Evolutionary conservation across 1,140 invertebrate genomes (phyloP).

Genomic region (Magallana ariakensis): DNA sequence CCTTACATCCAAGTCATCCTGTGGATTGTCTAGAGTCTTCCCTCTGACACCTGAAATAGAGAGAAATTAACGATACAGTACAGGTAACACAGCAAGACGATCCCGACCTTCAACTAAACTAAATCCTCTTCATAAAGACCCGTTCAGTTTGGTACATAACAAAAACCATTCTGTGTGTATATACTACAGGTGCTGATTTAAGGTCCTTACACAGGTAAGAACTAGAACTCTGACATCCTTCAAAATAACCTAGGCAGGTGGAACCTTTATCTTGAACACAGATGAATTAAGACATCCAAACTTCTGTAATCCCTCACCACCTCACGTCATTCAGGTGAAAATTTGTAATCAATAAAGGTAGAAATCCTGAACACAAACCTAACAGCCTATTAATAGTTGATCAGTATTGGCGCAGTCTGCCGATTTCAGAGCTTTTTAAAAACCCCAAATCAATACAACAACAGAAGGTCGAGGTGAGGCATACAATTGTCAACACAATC

Average conservation of each 20-base stretch:
- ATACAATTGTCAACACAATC: constrained; percentile 27
- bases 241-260: neutral
- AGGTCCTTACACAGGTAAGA: neutral
- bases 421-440: constrained; percentile 25
- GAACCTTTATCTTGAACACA: neutral
- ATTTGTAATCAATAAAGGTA: constrained; percentile 1
- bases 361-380: neutral
- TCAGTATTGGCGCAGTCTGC: constrained; percentile 2
- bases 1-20: neutral
- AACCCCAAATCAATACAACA: constrained; percentile 10
- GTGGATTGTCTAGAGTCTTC: neutral
- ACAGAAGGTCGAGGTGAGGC: constrained; percentile 24
- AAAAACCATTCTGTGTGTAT: neutral
- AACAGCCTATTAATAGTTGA: constrained; percentile 18
- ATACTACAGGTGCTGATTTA: neutral
- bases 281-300: constrained; percentile 21
- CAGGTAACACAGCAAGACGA: neutral
- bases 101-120: neutral
- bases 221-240: neutral
- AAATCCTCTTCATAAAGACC: neutral
- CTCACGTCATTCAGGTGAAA: constrained; percentile 2
- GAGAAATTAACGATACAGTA: neutral
- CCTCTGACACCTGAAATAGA: neutral
- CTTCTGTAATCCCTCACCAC: neutral
- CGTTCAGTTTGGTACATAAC: neutral